These are phyloP conservation scores for Euura saliciscinereae DNA, from an alignment of 1,140 invertebrate genomes.

Conservation along the genomic window DNA sequence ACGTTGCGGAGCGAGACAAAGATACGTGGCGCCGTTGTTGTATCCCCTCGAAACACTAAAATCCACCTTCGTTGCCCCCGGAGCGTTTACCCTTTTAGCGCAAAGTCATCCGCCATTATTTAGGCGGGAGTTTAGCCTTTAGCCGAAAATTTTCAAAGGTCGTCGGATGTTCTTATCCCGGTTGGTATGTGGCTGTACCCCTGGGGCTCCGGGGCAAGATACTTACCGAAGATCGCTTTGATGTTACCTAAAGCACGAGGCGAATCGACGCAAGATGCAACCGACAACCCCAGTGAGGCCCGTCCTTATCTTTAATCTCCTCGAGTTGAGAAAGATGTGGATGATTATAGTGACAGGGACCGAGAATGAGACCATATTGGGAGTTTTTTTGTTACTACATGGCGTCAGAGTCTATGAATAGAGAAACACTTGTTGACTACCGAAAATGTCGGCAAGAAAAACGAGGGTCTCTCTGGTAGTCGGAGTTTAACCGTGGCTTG, in stretches of 20 bases:
- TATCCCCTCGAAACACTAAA: constrained; percentile 23
- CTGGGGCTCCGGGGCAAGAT: neutral
- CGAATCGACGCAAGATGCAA: neutral
- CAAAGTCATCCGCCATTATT: constrained; percentile 8
- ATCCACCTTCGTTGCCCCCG: constrained; percentile 27
- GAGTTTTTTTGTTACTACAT: no score
- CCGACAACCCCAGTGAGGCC: neutral
- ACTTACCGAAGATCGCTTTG: neutral
- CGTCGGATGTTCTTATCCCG: neutral
- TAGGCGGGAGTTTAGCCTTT: neutral
- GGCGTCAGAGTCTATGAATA: neutral
- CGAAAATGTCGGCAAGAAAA: neutral
- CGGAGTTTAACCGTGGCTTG: neutral
- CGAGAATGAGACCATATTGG: no score
- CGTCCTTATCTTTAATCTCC: neutral
- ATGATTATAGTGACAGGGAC: no score
- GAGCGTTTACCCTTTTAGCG: constrained; percentile 41
- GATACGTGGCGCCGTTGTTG: constrained; percentile 39
- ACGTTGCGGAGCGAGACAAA: neutral
- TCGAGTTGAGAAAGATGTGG: no score
- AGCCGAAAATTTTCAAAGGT: neutral
- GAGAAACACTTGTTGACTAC: neutral
- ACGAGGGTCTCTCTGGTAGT: neutral
- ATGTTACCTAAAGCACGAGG: neutral
- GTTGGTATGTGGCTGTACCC: neutral